These are phyloP conservation scores for Dynastes maya DNA, from an alignment of 2,888 invertebrate genomes.

Conservation along the genomic window DNA sequence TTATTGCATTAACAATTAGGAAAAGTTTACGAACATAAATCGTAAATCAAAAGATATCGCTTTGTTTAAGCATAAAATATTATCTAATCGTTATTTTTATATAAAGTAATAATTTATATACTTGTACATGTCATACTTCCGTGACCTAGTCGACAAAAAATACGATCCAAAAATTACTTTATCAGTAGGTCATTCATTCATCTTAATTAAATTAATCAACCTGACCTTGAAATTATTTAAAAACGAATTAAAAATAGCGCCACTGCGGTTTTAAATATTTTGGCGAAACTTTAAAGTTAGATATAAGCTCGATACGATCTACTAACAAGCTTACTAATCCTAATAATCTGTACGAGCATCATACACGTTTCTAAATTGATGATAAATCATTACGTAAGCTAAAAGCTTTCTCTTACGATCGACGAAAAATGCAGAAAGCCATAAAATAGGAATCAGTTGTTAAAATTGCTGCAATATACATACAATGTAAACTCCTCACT, in stretches of 20 bases:
- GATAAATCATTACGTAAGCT: slow-evolving; percentile 11
- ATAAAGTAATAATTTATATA: slow-evolving; percentile 17
- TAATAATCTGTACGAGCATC: not conserved
- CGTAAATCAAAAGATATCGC: not conserved
- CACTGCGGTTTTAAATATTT: not conserved
- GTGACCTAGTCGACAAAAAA: slow-evolving; percentile 7
- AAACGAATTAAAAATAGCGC: slow-evolving; percentile 18
- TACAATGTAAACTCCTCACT: not conserved
- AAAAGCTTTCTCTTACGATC: slow-evolving; percentile 12
- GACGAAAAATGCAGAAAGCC: slow-evolving; percentile 3
- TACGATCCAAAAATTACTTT: not conserved
- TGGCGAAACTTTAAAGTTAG: not conserved
- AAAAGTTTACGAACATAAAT: not conserved
- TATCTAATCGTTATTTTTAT: slow-evolving; percentile 20
- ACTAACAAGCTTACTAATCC: not conserved
- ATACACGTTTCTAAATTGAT: not conserved
- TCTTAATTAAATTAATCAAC: slow-evolving; percentile 27
- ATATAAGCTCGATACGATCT: not conserved
- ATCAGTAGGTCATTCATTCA: slow-evolving; percentile 24
- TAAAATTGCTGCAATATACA: not conserved
- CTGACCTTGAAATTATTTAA: slow-evolving; percentile 10
- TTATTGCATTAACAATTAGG: not conserved
- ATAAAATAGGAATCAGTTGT: slow-evolving; percentile 1
- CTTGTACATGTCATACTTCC: slow-evolving; percentile 14
- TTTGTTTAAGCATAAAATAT: slow-evolving; percentile 6